Evolutionary conservation across 2,113 vertebrate genomes (phyloP).

Genomic region (Paramisgurnus dabryanus): DNA sequence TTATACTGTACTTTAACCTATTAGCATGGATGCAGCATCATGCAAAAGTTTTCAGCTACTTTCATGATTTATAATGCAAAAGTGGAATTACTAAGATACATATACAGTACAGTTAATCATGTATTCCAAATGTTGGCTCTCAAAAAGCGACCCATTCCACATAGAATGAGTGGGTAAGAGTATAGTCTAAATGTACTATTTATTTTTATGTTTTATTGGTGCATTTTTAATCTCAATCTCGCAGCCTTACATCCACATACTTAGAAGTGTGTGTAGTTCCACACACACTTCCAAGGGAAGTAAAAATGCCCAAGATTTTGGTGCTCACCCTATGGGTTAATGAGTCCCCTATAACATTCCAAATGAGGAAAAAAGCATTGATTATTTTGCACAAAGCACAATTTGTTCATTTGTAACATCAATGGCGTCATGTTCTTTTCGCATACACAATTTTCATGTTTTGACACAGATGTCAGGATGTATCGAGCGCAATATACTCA

Average conservation of each 20-base stretch:
- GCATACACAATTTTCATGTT: not conserved
- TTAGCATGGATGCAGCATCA: too few species aligned
- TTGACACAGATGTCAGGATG: slow-evolving; percentile 63
- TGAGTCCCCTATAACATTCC: slow-evolving; percentile 31
- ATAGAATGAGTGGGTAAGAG: too few species aligned
- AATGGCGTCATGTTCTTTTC: slow-evolving; percentile 1
- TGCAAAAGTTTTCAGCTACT: too few species aligned
- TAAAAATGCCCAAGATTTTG: slow-evolving; percentile 18
- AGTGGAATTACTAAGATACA: too few species aligned
- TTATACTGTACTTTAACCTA: too few species aligned
- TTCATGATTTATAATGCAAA: too few species aligned
- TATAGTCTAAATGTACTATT: too few species aligned
- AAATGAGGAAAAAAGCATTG: not conserved
- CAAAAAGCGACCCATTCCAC: too few species aligned
- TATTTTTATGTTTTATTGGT: too few species aligned
- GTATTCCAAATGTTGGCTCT: too few species aligned
- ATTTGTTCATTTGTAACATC: slow-evolving; percentile 27
- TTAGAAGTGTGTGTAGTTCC: not conserved
- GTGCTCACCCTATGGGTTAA: slow-evolving; percentile 34
- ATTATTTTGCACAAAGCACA: slow-evolving; percentile 19
- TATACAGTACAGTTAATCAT: too few species aligned
- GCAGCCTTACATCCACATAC: slow-evolving; percentile 4
- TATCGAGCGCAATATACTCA: slow-evolving; percentile 71
- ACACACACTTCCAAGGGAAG: not conserved
- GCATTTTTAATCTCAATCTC: slow-evolving; percentile 11